Evolutionary conservation across 2,888 invertebrate genomes (phyloP), one percentile per base, ranked within the genome.

Genomic region (Cryptus armator): DNA sequence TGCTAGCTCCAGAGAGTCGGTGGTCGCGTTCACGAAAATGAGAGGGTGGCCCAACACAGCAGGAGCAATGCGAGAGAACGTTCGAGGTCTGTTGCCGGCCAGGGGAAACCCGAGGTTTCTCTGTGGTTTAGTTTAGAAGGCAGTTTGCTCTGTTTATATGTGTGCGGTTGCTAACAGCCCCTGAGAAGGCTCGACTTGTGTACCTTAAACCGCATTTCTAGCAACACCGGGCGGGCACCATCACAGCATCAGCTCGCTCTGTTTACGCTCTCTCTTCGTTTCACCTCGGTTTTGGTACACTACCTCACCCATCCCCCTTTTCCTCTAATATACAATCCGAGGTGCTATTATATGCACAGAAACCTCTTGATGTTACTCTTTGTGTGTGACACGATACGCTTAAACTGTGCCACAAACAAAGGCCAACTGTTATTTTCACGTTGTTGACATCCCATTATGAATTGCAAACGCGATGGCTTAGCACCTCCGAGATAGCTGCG

Each of bases 71-170:
- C 43, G 79, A 70, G 64, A 37, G 53, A 66, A 43, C 48, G 37
- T 82, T 83, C 77, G 86, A 84, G 85, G 77, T 76, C 83, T 77
- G 67, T 77, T 75, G 80, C 71, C 43, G 68, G 79, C 66, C 79
- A 83, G 72, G 72, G 80, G 83, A 83, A 85, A 83, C 80, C 72
- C 83, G 86, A 86, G 86, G 87, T 88, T 90, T 88, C 89, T 88
- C 88, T 90, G 90, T 81, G 90, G 90, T 89, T 91, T 90, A 88
- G 89, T 91, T 90, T 88, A 88, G 89, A 88, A 89, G 90, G 89
- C 89, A 90, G 91, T 91, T 91, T 89, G 88, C 89, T 86, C 88
- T 91, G 91, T 92, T 91, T 92, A 90, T 92, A 88, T 90, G 87
- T 87, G 89, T 89, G 90, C 89, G 91, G 91, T 91, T 87, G 85